Evolutionary conservation across 2,797 vertebrate species (phyloP).

Genomic region (Mallotus villosus): DNA sequence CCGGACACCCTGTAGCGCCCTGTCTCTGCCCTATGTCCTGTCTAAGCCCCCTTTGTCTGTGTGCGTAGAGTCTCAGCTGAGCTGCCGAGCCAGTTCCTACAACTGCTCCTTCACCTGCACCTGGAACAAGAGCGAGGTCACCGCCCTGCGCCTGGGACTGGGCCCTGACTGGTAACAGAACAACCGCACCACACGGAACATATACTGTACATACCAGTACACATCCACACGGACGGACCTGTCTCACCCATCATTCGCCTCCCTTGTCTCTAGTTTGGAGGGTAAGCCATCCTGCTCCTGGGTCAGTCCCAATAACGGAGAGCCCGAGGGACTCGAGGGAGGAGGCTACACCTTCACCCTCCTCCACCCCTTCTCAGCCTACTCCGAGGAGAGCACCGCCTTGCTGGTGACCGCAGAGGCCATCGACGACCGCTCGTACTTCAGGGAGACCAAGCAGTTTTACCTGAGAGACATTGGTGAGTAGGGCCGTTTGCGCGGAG

Average conservation of each 20-base stretch:
- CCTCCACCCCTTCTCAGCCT: slow-evolving; percentile 61
- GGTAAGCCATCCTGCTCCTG: slow-evolving; percentile 48
- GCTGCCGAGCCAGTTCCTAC: slow-evolving; percentile 69
- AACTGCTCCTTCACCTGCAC: slow-evolving; percentile 68
- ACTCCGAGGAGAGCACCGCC: slow-evolving; percentile 65
- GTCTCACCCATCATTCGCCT: background rate
- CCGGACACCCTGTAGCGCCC: too few species aligned
- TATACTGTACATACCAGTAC: background rate
- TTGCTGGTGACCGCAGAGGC: slow-evolving; percentile 67
- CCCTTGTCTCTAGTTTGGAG: slow-evolving; percentile 40
- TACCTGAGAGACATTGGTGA: slow-evolving; percentile 74
- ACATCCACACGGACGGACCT: background rate
- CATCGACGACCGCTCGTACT: slow-evolving; percentile 20
- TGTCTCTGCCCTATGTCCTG: background rate
- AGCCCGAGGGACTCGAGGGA: background rate
- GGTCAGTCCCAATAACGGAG: slow-evolving; percentile 28
- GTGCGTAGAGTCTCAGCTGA: slow-evolving; percentile 54
- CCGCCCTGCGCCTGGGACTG: slow-evolving; percentile 59
- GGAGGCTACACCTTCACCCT: slow-evolving; percentile 56
- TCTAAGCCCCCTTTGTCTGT: slow-evolving; percentile 19
- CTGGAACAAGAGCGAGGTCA: slow-evolving; percentile 23
- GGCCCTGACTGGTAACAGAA: slow-evolving; percentile 60
- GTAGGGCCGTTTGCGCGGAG: slow-evolving; percentile 6
- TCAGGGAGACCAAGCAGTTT: slow-evolving; percentile 56
- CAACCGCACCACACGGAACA: background rate